Evolutionary conservation across 2,797 vertebrate genomes (phyloP), one percentile per base, ranked within the genome.

Genomic region (Limosa lapponica): DNA sequence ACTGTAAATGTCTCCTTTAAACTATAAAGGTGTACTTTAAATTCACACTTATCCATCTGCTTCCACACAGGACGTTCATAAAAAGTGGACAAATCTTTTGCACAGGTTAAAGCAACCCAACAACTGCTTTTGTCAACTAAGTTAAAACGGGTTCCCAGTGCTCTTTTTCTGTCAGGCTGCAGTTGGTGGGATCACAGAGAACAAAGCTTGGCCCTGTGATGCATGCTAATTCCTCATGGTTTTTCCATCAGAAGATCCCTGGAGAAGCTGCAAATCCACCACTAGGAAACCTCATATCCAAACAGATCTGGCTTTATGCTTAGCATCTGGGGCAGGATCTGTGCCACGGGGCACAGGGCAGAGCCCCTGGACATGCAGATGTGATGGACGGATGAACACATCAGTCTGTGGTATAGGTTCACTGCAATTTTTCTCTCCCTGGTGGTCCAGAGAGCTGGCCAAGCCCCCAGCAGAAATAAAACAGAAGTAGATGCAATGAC

Each of bases 351-450:
- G 23, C 39, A 25, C 2, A 15, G 28, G 51, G 34, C 59, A 64
- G 54, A 69, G 27, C 11, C 7, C 10, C 30, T 23, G 39, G 6
- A 16, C 0, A 0, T 34, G 62, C 67, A 67, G 39, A 10, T 22
- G 10, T 27, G 20, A 8, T 1, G 5, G 44, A 43, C 20, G 22
- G 37, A 44, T 17, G 37, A 69, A n/a, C 19, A 8, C 2, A 4
- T 5, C 36, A 18, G 5, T 22, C 69, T 51, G 10, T 16, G 20
- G 16, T 34, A 67, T 64, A 8, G 5, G 18, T 13, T 87, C 30
- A 24, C 34, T 24, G 18, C 11, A 16, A 14, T 69, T 70, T 78
- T 82, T 71, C 39, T 36, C n/a, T 46, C 16, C 52, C 27, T 69
- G 28, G 18, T 57, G 27, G 16, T 41, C n/a, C 67, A 51, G 19